Conservation (phyloP, 2,797 vertebrate genomes). For the Benthosema pterotum region DNA sequence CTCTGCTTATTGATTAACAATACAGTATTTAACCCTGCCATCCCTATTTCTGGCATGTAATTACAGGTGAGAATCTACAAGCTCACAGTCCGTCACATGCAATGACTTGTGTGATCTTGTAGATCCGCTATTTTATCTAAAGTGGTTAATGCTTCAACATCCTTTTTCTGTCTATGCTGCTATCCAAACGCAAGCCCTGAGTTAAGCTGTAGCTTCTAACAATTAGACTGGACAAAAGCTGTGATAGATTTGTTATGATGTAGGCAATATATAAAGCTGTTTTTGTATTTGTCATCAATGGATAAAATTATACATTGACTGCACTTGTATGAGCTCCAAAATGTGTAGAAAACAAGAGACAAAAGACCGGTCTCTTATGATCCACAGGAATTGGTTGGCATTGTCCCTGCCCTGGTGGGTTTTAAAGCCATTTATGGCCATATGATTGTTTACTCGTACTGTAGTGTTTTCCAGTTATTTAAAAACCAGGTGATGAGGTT, state of each 20-base stretch:
- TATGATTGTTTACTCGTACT: slow-evolving; percentile 64
- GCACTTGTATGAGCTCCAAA: slow-evolving; percentile 44
- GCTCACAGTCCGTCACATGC: too few species aligned
- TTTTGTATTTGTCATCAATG: slow-evolving; percentile 33
- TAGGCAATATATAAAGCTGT: slow-evolving; percentile 56
- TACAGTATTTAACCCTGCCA: too few species aligned
- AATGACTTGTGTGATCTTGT: too few species aligned
- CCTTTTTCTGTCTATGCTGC: slow-evolving; percentile 44
- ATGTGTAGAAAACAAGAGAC: slow-evolving; percentile 37
- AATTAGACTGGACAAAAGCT: slow-evolving; percentile 28
- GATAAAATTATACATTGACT: slow-evolving; percentile 30
- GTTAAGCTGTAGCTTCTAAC: slow-evolving; percentile 51
- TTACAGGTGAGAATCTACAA: too few species aligned
- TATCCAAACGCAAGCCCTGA: slow-evolving; percentile 37
- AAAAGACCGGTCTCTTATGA: slow-evolving; percentile 27
- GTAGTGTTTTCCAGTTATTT: slow-evolving; percentile 43
- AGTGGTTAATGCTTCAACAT: slow-evolving; percentile 13
- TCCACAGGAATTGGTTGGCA: slow-evolving; percentile 15
- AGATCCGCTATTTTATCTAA: too few species aligned
- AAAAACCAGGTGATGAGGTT: slow-evolving; percentile 8
- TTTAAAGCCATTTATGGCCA: slow-evolving; percentile 67
- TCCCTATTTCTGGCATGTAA: too few species aligned
- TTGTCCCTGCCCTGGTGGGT: slow-evolving; percentile 16
- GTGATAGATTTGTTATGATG: slow-evolving; percentile 39
- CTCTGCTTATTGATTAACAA: slow-evolving; percentile 9